These are phyloP conservation scores for Ctenicera cuprea DNA, from an alignment of 2,888 invertebrate genomes.

Conservation along the genomic window DNA sequence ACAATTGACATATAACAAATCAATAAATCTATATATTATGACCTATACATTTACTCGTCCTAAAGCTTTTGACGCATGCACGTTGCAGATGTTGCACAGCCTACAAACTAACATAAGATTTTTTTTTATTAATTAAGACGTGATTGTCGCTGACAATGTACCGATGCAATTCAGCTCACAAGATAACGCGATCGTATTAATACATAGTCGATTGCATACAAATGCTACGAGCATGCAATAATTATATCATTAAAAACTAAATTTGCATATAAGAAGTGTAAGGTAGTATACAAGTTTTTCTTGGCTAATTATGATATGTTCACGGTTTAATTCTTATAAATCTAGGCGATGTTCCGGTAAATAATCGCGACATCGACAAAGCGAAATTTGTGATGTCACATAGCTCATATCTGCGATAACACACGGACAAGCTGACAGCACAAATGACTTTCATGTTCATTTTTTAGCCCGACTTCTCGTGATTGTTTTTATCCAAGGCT, in stretches of 20 bases:
- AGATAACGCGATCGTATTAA: constrained; percentile 59
- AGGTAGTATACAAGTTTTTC: constrained; percentile 46
- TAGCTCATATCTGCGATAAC: constrained; percentile 58
- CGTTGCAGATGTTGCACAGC: constrained; percentile 63
- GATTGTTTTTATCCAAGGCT: constrained; percentile 60
- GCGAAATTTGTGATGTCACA: constrained; percentile 54
- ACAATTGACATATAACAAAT: constrained; percentile 54
- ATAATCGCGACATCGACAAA: constrained; percentile 42
- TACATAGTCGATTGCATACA: constrained; percentile 68
- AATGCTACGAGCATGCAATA: constrained; percentile 65
- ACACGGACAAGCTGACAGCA: constrained; percentile 58
- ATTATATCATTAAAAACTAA: constrained; percentile 39
- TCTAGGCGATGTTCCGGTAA: constrained; percentile 26
- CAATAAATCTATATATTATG: constrained; percentile 46
- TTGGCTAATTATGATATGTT: constrained; percentile 35
- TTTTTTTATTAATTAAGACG: constrained; percentile 61
- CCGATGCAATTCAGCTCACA: constrained; percentile 59
- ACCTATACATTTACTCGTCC: constrained; percentile 43
- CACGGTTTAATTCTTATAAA: constrained; percentile 26
- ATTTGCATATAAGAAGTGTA: constrained; percentile 40
- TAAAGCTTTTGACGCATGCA: constrained; percentile 52
- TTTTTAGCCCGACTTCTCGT: constrained; percentile 48
- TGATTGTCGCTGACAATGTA: constrained; percentile 71
- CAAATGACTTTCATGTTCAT: constrained; percentile 47
- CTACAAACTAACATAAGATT: constrained; percentile 70